Evolutionary conservation across 2,113 vertebrate genomes (phyloP), one percentile per base, ranked within the genome.

Genomic region (Sclerurus mexicanus): DNA sequence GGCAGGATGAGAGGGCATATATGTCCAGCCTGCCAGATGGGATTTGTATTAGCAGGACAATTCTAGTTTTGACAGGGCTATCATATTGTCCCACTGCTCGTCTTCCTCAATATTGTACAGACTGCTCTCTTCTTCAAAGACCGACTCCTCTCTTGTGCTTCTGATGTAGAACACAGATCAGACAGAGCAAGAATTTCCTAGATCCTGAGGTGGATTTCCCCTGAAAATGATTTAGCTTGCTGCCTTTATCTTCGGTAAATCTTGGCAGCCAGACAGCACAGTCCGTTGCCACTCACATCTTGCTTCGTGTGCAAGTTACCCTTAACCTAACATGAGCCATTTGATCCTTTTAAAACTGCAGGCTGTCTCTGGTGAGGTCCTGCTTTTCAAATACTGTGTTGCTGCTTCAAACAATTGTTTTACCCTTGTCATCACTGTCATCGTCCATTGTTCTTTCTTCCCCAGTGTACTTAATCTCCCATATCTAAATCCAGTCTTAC

Each of bases 41-140:
- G 87, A 96, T 96, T 95, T 94, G 77, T 80, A 94, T 89, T 78
- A 95, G 78, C 91, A 94, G 80, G 92, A 91, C 94, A 73, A 94
- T 85, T 94, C 74, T 93, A 68, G 73, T 83, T 97, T 95, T 94
- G 91, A 95, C 94, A 94, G 82, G 81, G 33, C 58, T 94, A 24
- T 83, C 39, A 0, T 52, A 46, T 64, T 37, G 55, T 83, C 87
- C 95, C 0, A 12, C 94, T 88, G 92, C 77, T 96, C 2, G 0
- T 53, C 71, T 85, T 64, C 47, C 58, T 77, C 8, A 1, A 22
- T 53, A 25, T 89, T 72, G 58, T 66, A 25, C 7, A 3, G 49
- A 28, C 44, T 46, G 31, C 68, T 82, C 63, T 68, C 7, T 80
- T 49, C 79, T 93, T 89, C 63, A 94, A 89, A 95, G 78, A 50